Percentiles rank a stretch among this genome's conserved stretches.
Evolutionary conservation across 2,113 vertebrate genomes (phyloP).

Genomic region (Choloepus hoffmanni): DNA sequence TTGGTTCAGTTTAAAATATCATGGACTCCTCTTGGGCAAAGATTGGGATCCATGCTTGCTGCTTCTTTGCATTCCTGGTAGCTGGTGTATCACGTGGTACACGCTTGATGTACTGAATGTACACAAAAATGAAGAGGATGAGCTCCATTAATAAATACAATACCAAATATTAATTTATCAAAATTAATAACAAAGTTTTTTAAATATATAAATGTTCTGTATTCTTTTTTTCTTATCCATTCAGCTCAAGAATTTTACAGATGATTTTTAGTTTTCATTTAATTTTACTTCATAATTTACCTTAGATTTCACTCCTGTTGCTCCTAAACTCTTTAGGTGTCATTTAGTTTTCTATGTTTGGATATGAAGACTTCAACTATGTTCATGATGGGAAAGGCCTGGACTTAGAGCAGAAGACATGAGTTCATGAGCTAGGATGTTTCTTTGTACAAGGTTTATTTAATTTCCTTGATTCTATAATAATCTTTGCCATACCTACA

Average conservation of each 20-base stretch:
- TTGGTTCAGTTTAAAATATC: neutral
- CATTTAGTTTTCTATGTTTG: neutral
- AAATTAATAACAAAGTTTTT: neutral
- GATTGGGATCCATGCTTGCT: neutral
- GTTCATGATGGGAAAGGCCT: neutral
- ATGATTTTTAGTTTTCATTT: constrained; percentile 36
- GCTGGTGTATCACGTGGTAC: neutral
- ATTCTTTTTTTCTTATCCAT: neutral
- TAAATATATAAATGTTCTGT: neutral
- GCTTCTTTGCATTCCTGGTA: neutral
- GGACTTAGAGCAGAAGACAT: neutral
- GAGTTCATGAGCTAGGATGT: neutral
- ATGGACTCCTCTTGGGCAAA: neutral
- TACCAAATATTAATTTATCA: neutral
- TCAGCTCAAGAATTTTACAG: neutral
- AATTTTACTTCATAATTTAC: neutral
- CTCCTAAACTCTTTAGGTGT: neutral
- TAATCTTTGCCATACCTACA: neutral
- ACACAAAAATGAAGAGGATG: neutral
- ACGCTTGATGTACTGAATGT: neutral
- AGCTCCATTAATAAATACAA: neutral
- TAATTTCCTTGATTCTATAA: neutral
- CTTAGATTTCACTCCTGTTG: neutral
- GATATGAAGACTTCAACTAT: neutral
- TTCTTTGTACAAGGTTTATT: neutral